A percentile compares a stretch with the other conserved stretches of the same genome.
phyloP scores from a whole-genome alignment of 2,797 vertebrate species.

The Gymnothorax reevesii region DNA sequence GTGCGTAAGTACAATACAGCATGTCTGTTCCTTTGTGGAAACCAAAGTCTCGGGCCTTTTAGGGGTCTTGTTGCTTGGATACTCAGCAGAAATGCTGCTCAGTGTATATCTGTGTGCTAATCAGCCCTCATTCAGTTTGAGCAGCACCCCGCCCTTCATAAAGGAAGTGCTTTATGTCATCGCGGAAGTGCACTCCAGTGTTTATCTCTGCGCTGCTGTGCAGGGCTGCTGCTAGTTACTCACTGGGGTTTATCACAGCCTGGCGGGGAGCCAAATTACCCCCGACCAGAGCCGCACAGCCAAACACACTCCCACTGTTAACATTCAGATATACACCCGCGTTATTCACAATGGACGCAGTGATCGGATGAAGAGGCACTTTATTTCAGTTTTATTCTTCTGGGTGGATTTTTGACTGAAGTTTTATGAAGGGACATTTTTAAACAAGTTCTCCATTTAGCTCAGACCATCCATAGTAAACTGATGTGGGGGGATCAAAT shows the following conservation, averaged over 20 bases:
- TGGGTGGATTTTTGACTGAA: background rate
- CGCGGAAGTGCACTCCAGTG: background rate
- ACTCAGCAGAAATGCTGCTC: background rate
- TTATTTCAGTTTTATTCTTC: background rate
- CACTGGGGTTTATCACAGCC: background rate
- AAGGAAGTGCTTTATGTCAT: background rate
- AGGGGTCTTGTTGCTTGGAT: background rate
- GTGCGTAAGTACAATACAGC: background rate
- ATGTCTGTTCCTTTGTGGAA: background rate
- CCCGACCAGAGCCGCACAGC: background rate
- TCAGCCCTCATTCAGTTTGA: background rate
- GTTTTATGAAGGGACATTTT: background rate
- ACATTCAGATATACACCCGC: background rate
- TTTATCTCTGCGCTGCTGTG: background rate
- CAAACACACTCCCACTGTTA: background rate
- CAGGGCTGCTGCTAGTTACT: background rate
- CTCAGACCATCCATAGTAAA: too few relatives aligned
- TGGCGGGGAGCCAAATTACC: background rate
- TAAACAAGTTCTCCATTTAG: background rate
- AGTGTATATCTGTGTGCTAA: background rate
- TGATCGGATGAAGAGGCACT: background rate
- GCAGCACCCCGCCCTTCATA: background rate
- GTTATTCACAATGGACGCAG: background rate
- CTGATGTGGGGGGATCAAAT: background rate
- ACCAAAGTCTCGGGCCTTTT: background rate